Evolutionary conservation across 2,113 vertebrate species (phyloP), one percentile per base, ranked within the genome.

Genomic region (Micronisus gabar): DNA sequence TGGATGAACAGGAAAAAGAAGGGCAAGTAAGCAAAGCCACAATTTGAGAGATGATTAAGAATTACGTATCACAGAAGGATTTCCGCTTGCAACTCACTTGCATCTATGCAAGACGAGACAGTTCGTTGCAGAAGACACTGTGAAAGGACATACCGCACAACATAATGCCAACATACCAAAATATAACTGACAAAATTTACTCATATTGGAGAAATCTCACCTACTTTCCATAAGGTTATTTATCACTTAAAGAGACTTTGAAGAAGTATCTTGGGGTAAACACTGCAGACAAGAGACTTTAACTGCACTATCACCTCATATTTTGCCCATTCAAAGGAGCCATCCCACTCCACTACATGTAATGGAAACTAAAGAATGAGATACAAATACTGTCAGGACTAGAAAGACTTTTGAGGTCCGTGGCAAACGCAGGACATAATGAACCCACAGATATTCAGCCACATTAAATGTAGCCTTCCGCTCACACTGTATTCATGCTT

Each of bases 81-180:
- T 78, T 56, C 47, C 47, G 47, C 50, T 38, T n/a, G 40, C 81
- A 61, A 29, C 8, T 71, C 50, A 75, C 43, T 23, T 32, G 32
- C 23, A 72, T 45, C n/a, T 38, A 43, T 3, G 0, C 8, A 18
- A 26, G 20, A 12, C 0, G 1, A 45, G 30, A 10, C 19, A 59
- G 34, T 5, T 9, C 9, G 2, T 10, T 25, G 45, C 3, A 52
- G 53, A 40, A 72, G 53, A 78, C n/a, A 11, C 36, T 1, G 2
- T 14, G 32, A 29, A 29, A 82, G 65, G 40, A 43, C 72, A 15
- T 4, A 19, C 4, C 11, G 59, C 29, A 56, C 26, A 59, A 27
- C 0, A 1, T 10, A 14, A 36, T 11, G 47, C 36, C 32, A 34
- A 21, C 13, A 5, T 11, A 4, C 45, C 20, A 47, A 47, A 47